phyloP scores from a whole-genome alignment of 2,797 vertebrate genomes.

The Hippoglossus hippoglossus region DNA sequence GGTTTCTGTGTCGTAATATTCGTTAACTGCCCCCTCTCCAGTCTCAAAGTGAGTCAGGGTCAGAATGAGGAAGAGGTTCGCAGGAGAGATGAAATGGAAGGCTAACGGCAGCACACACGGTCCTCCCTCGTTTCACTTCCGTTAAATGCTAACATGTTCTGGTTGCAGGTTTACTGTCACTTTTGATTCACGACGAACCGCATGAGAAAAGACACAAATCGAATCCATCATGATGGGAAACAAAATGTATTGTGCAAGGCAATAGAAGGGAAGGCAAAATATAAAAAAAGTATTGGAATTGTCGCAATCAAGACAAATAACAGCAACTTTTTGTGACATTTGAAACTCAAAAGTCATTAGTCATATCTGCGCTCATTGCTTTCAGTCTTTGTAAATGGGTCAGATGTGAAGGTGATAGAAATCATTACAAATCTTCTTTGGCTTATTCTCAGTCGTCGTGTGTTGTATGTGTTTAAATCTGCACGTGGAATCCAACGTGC shows the following conservation, averaged over 20 bases:
- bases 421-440: too few species aligned
- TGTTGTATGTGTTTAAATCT: neutral
- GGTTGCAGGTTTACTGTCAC: conserved; percentile 36
- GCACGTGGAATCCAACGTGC: conserved; percentile 1
- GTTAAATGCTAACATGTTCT: conserved; percentile 43
- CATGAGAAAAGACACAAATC: too few species aligned
- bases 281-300: too few species aligned
- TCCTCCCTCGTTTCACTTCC: conserved; percentile 65
- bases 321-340: too few species aligned
- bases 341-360: neutral
- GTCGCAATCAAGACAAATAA: too few species aligned
- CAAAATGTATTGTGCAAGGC: too few species aligned
- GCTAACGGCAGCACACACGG: conserved; percentile 39
- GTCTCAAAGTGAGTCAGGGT: conserved; percentile 76
- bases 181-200: neutral
- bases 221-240: too few species aligned
- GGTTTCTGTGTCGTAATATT: conserved; percentile 82
- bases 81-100: conserved; percentile 69
- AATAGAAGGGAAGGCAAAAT: too few species aligned
- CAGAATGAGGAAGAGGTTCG: conserved; percentile 82
- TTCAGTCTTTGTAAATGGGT: too few species aligned
- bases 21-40: conserved; percentile 55
- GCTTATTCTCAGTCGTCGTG: neutral
- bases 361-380: too few species aligned
- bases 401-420: too few species aligned